These are phyloP conservation scores for Phasianus colchicus DNA, from an alignment of 2,113 vertebrate genomes.

Conservation along the genomic window DNA sequence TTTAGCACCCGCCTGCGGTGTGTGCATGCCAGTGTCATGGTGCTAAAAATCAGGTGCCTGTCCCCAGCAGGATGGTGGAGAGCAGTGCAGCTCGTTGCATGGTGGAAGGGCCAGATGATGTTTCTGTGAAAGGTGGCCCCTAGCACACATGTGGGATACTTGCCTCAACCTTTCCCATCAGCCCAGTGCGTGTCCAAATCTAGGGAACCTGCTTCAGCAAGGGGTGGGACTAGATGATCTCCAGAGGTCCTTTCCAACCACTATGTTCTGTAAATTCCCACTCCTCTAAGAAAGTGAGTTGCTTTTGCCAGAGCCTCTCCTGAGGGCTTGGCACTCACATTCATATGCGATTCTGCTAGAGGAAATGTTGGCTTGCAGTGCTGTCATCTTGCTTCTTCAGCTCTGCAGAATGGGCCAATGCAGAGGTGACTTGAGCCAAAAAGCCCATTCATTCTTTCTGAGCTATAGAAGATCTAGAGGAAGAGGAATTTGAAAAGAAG, in stretches of 20 bases:
- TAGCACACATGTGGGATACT: not conserved
- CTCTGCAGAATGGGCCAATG: not conserved
- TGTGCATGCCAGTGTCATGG: not conserved
- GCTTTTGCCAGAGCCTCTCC: not conserved
- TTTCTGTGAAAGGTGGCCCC: not conserved
- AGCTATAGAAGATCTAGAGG: not conserved
- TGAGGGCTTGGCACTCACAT: not conserved
- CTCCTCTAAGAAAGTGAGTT: not conserved
- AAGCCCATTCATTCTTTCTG: not conserved
- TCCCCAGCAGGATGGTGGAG: not conserved
- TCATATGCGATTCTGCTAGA: not conserved
- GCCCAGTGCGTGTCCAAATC: not conserved
- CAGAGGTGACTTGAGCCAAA: not conserved
- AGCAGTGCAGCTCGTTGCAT: rapidly evolving
- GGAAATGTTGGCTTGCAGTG: not conserved
- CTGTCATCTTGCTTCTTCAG: not conserved
- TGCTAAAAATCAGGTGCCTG: slow-evolving; percentile 2
- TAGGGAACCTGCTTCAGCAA: not conserved
- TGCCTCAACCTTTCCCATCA: not conserved
- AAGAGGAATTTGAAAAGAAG: not conserved
- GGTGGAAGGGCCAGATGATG: not conserved
- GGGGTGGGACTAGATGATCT: not conserved
- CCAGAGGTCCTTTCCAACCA: not conserved
- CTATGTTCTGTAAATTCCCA: not conserved
- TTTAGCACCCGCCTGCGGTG: rapidly evolving